These are phyloP conservation scores for Aspiorhynchus laticeps DNA, from an alignment of 2,113 vertebrate species.

Conservation along the genomic window DNA sequence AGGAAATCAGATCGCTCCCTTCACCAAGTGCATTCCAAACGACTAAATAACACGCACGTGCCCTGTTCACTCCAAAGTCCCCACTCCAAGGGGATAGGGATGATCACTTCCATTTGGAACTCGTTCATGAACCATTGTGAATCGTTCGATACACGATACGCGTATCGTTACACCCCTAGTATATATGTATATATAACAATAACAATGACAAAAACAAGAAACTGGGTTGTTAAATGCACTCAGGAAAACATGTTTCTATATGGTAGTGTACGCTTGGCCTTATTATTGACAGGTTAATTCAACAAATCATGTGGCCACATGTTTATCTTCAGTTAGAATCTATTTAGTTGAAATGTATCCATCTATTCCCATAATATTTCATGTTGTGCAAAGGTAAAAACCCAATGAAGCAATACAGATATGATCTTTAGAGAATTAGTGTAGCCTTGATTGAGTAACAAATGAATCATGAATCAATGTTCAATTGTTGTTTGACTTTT, in stretches of 20 bases:
- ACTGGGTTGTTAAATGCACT: neutral
- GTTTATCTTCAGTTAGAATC: neutral
- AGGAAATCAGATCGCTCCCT: too few relatives aligned
- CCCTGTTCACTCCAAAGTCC: too few relatives aligned
- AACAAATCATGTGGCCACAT: neutral
- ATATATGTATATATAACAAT: neutral
- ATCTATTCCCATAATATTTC: conserved; percentile 4
- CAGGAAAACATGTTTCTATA: neutral
- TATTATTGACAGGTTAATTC: neutral
- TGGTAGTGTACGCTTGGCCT: neutral
- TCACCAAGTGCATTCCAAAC: too few relatives aligned
- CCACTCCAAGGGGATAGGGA: too few relatives aligned
- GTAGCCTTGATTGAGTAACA: neutral
- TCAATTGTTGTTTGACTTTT: conserved; percentile 10
- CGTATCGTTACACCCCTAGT: too few relatives aligned
- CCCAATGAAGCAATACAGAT: neutral
- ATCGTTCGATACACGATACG: too few relatives aligned
- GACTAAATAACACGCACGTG: too few relatives aligned
- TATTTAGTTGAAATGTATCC: neutral
- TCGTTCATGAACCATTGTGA: too few relatives aligned
- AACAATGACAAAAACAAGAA: neutral
- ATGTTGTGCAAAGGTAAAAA: neutral
- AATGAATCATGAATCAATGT: neutral
- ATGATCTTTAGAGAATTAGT: neutral
- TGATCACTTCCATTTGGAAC: too few relatives aligned